These are phyloP conservation scores for Hippopotamyrus pictus DNA, from an alignment of 2,797 vertebrate species.

Conservation along the genomic window DNA sequence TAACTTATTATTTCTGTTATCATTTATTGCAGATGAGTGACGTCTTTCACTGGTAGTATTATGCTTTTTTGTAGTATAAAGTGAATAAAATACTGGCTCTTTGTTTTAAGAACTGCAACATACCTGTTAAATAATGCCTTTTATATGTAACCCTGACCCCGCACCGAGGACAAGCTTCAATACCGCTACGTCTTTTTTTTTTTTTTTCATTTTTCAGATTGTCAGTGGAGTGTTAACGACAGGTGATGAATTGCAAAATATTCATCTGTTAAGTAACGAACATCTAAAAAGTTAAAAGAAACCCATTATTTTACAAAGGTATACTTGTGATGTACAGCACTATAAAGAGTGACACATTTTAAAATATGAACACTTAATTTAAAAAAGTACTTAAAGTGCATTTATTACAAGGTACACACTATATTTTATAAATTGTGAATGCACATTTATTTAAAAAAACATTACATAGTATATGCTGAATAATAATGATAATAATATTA, in stretches of 20 bases:
- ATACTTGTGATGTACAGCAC: neutral
- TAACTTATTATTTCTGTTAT: neutral
- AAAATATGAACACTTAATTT: neutral
- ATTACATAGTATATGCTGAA: neutral
- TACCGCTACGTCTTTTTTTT: neutral
- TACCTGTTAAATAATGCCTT: neutral
- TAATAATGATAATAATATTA: neutral
- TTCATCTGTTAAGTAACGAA: neutral
- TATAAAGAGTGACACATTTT: neutral
- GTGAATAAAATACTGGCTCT: neutral
- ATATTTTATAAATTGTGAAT: neutral
- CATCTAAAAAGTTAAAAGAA: neutral
- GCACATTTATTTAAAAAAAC: neutral
- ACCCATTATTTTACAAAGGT: neutral
- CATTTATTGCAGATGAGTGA: neutral
- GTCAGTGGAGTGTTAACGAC: neutral
- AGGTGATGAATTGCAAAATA: neutral
- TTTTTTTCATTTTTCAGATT: neutral
- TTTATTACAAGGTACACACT: neutral
- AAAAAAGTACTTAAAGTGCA: neutral
- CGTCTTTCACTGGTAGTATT: neutral
- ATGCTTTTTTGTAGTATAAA: neutral
- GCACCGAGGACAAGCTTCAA: neutral
- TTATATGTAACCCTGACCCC: neutral
- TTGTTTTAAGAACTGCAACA: neutral